Percentiles rank a stretch among this genome's conserved stretches.
Evolutionary conservation across 30 jellyfish, hydroid and myxozoan genomes (phyloP).

Genomic region (Mastigias papua): DNA sequence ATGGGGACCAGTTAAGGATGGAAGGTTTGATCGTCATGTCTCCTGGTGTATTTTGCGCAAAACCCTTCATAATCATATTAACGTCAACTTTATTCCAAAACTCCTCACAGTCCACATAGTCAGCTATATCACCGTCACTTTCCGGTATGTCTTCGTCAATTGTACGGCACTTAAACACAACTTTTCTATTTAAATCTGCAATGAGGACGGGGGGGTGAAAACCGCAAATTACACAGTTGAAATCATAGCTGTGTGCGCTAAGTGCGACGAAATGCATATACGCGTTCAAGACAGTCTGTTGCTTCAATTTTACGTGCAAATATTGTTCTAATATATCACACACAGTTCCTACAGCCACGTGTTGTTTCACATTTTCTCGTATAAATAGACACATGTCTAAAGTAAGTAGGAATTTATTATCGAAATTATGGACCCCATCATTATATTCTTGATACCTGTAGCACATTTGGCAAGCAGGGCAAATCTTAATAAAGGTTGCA

Average conservation of each 20-base stretch:
- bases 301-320: background rate
- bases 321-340: background rate
- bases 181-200: constrained; percentile 71
- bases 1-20: constrained; percentile 46
- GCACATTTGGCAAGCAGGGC: constrained; percentile 17
- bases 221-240: constrained; percentile 59
- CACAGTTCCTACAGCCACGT: constrained; percentile 45
- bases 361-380: constrained; percentile 10
- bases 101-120: constrained; percentile 48
- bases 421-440: constrained; percentile 59
- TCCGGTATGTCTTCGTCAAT: constrained; percentile 4
- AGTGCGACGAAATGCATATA: constrained; percentile 47
- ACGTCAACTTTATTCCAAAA: constrained; percentile 2
- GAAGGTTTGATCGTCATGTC: constrained; percentile 2
- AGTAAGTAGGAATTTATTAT: constrained; percentile 46
- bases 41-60: background rate
- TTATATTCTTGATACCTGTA: constrained; percentile 72
- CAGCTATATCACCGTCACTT: constrained; percentile 4
- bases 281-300: background rate
- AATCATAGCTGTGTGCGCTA: constrained; percentile 33
- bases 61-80: constrained; percentile 25
- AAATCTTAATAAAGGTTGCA: background rate
- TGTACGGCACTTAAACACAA: constrained; percentile 42
- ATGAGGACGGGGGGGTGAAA: constrained; percentile 45
- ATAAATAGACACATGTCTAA: background rate